These are phyloP conservation scores for Coenonympha glycerion DNA, from an alignment of 2,888 invertebrate species.

Conservation along the genomic window DNA sequence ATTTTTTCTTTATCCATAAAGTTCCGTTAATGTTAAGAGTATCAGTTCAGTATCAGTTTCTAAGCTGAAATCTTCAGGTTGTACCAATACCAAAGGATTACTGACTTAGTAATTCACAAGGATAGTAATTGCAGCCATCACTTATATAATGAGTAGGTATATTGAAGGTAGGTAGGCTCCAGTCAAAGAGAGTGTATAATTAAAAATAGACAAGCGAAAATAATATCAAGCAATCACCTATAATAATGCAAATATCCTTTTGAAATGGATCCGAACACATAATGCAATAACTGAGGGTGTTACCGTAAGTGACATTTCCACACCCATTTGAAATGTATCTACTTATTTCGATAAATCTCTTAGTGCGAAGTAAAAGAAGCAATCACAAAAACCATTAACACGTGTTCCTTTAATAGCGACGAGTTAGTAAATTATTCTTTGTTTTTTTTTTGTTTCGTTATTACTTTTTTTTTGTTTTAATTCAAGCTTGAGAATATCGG, in stretches of 20 bases:
- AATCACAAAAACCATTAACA: conserved; percentile 61
- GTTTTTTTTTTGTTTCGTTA: conserved; percentile 43
- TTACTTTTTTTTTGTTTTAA: conserved; percentile 44
- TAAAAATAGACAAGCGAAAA: not conserved
- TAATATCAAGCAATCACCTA: not conserved
- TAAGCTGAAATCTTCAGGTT: too few relatives aligned
- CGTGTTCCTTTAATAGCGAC: conserved; percentile 59
- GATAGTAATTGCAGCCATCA: too few relatives aligned
- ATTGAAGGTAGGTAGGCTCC: too few relatives aligned
- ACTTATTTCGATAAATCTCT: conserved; percentile 28
- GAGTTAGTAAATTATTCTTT: conserved; percentile 61
- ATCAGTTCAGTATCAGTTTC: too few relatives aligned
- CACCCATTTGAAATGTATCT: conserved; percentile 25
- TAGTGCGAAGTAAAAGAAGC: conserved; percentile 28
- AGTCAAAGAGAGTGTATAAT: not conserved
- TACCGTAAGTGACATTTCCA: conserved; percentile 12
- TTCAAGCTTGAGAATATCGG: conserved; percentile 50
- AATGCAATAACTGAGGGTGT: conserved; percentile 15
- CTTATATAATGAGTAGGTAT: too few relatives aligned
- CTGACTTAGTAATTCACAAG: too few relatives aligned
- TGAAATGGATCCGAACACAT: not conserved
- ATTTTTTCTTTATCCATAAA: too few relatives aligned
- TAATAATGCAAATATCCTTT: not conserved
- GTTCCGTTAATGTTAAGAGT: too few relatives aligned
- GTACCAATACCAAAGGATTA: too few relatives aligned